These are phyloP conservation scores for Psilopogon haemacephalus DNA, from an alignment of 2,113 vertebrate genomes.

Conservation along the genomic window DNA sequence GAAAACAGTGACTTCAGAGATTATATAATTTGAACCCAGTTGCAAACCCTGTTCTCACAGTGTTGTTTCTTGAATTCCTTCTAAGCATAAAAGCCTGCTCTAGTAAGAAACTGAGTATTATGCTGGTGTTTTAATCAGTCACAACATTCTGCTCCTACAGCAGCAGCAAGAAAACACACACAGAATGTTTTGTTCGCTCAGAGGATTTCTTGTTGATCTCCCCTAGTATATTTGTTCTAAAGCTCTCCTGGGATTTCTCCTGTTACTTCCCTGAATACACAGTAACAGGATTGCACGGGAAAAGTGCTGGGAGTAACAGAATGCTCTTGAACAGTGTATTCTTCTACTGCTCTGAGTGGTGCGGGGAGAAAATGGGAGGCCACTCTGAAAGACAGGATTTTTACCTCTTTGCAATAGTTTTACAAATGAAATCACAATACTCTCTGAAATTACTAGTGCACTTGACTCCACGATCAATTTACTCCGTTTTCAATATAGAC, in stretches of 20 bases:
- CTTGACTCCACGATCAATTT: conserved; percentile 67
- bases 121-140: neutral
- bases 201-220: conserved; percentile 67
- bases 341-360: neutral
- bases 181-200: conserved; percentile 53
- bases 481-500: conserved; percentile 66
- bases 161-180: conserved; percentile 55
- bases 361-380: neutral
- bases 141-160: conserved; percentile 25
- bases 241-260: conserved; percentile 52
- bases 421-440: conserved; percentile 67
- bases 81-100: neutral
- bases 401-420: conserved; percentile 38
- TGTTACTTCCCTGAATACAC: conserved; percentile 52
- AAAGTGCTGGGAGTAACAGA: conserved; percentile 14
- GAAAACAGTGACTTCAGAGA: conserved; percentile 23
- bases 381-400: conserved; percentile 27
- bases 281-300: conserved; percentile 38
- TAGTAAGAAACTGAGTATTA: neutral
- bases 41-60: neutral
- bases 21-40: neutral
- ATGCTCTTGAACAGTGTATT: neutral
- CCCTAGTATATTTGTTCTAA: conserved; percentile 61
- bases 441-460: conserved; percentile 62
- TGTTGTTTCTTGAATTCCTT: neutral